Evolutionary conservation across 2,888 invertebrate genomes (phyloP), one percentile per base, ranked within the genome.

Genomic region (Biston stratarius): DNA sequence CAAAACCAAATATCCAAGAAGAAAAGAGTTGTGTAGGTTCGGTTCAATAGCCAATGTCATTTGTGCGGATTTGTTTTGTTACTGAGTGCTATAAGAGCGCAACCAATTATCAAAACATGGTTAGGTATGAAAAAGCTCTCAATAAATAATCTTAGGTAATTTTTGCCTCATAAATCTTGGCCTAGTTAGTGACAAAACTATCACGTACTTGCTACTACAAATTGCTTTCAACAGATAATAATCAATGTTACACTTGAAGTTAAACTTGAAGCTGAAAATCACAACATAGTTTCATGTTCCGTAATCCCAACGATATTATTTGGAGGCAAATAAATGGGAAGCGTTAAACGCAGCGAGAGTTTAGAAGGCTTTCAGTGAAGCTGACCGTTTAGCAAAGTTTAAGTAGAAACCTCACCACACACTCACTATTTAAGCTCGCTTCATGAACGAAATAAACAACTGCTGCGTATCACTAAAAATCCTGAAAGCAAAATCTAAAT

Each of bases 361-460:
- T 90, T 84, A 83, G 84, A 83, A 86, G 86, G 89, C 86, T 89
- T 89, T 87, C 84, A 86, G 80, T 81, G 81, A 81, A 82, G 82
- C 87, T 84, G 85, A 82, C 84, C 87, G 84, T 90, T 90, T 87
- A 89, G 88, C 80, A 82, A 91, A 92, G 84, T 91, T 90, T 90
- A 90, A 92, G 90, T 86, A 87, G 83, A 74, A 83, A 77, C 79
- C 81, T 81, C 80, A 80, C 82, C 77, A 78, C 81, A 77, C 77
- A 75, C 79, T 75, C 80, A 81, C 81, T 86, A 83, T 82, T 83
- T 82, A 82, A 77, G 78, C 84, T 78, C 78, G 74, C 77, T 83
- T 79, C 83, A 78, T 83, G 83, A 89, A 91, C 89, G 87, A 91
- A 88, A 92, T 87, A 92, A 87, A 89, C 87, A 85, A 83, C 83